Base-by-base conservation (phyloP, 2,797 vertebrate species). In the Tenualosa ilisha region DNA sequence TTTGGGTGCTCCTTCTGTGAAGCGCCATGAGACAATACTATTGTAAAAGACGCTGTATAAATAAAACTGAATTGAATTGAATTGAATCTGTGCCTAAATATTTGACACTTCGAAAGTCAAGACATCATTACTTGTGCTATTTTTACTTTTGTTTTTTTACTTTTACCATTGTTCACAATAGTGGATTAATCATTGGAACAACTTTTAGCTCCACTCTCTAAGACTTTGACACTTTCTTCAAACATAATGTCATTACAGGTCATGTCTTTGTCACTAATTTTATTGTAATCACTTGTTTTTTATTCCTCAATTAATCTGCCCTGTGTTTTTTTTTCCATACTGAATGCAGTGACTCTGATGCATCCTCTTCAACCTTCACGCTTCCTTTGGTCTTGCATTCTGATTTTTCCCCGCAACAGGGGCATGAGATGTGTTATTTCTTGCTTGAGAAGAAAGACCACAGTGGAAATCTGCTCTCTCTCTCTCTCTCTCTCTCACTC, bases 251-350 rank as follows among this genome's bases (percentile, higher is more conserved):
- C 50, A 75, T 86, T 81, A 84, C 75, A 82, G 79, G 85, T 83
- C 84, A 87, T 50, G 88, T 88, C 86, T 83, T 89, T 83, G 63
- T 26, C 88, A 91, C 87, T 88, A 86, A 93, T 91, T 91, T 87
- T 49, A 81, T 90, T 86, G 81, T 86, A 88, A 92, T 91, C 87
- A 89, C 88, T 87, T 89, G 22, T 85, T 84, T 90, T 91, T 90
- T 91, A 83, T 91, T 90, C 89, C 84, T 88, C 85, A 86, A 90
- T 90, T 90, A 89, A 91, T 92, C 86, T 81, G 56, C 79, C 86
- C 86, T 84, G 46, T 68, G 51, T 87, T 82, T 72, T 88, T 89
- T 84, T 83, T 88, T 86, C 85, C 88, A 85, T 85, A 72, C 89
- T 88, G 83, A 91, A 84, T 84, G 85, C 87, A 89, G 81, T 54